A percentile compares a stretch with the other conserved stretches of the same genome.
phyloP scores from a whole-genome alignment of 2,797 vertebrate genomes.

The Hylomyscus alleni region DNA sequence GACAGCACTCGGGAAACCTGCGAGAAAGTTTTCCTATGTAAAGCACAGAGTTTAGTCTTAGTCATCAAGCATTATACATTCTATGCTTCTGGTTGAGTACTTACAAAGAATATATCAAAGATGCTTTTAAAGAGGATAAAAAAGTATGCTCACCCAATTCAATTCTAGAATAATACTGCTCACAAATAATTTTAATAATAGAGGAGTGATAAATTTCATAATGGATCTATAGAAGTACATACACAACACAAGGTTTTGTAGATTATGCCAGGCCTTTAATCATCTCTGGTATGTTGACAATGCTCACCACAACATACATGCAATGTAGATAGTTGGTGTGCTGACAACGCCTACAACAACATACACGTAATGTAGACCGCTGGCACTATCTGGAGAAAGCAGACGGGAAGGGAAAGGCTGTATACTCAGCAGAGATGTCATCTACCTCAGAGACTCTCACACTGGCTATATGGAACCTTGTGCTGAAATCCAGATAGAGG shows the following conservation, averaged over 20 bases:
- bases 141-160: slow-evolving; percentile 21
- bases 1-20: neutral
- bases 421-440: neutral
- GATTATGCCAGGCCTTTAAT: neutral
- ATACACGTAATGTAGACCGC: neutral
- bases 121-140: neutral
- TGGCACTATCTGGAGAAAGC: neutral
- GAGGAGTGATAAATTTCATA: neutral
- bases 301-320: neutral
- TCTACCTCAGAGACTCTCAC: neutral
- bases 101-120: slow-evolving; percentile 27
- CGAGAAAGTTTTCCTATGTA: neutral
- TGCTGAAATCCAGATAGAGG: too few relatives aligned
- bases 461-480: neutral
- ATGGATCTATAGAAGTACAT: neutral
- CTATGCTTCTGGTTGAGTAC: neutral
- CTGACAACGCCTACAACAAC: neutral
- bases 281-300: neutral
- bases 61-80: neutral
- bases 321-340: too few relatives aligned
- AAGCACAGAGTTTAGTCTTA: slow-evolving; percentile 33
- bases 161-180: neutral
- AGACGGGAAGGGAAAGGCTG: neutral
- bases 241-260: neutral
- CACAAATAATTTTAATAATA: slow-evolving; percentile 26